phyloP scores from a whole-genome alignment of 1,140 invertebrate genomes.

The Saxidomus purpurata region DNA sequence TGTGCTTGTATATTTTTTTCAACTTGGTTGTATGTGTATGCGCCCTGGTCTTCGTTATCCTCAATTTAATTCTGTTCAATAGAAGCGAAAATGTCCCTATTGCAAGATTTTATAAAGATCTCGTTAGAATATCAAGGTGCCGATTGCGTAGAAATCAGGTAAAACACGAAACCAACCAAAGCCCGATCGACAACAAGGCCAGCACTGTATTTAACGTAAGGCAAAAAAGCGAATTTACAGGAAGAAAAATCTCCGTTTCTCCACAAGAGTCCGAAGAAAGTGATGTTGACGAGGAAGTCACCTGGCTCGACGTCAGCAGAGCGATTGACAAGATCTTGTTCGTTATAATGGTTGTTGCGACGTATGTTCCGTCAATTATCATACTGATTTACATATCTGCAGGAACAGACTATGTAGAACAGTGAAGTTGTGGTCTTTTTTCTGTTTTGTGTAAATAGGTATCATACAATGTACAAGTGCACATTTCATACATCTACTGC shows the following conservation, averaged over 20 bases:
- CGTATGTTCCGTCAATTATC: background rate
- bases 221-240: background rate
- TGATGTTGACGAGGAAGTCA: background rate
- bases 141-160: background rate
- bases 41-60: background rate
- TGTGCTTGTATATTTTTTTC: constrained; percentile 25
- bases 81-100: background rate
- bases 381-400: constrained; percentile 1
- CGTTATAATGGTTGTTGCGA: background rate
- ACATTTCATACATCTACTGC: too few species aligned
- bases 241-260: background rate
- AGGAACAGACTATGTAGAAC: background rate
- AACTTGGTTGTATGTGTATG: background rate
- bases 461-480: too few species aligned
- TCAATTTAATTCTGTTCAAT: background rate
- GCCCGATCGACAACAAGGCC: background rate
- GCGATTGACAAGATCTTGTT: constrained; percentile 36
- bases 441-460: too few species aligned
- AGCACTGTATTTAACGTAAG: too few species aligned
- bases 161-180: background rate
- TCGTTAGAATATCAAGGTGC: background rate
- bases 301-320: background rate
- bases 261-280: background rate
- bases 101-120: background rate
- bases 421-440: background rate